Evolutionary conservation across 2,797 vertebrate species (phyloP).

Genomic region (Clamator glandarius): DNA sequence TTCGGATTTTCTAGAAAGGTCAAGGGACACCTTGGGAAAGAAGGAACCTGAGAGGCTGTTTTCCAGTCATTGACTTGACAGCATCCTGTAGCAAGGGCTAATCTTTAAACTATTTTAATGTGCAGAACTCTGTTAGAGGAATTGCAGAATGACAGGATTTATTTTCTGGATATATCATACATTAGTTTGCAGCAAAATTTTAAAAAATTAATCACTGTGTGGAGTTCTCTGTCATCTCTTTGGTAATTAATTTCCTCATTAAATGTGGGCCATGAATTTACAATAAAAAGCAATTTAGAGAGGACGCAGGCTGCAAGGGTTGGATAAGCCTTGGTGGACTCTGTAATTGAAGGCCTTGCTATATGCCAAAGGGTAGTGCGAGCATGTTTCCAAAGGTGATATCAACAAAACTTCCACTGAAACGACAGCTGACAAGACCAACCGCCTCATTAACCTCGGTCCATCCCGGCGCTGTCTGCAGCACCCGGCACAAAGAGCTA

Average conservation of each 20-base stretch:
- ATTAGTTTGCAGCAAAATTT: neutral
- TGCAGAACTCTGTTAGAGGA: neutral
- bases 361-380: neutral
- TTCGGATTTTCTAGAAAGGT: constrained; percentile 21
- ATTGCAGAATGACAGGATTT: neutral
- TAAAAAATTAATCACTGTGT: neutral
- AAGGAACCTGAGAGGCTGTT: neutral
- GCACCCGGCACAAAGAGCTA: neutral
- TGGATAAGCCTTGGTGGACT: neutral
- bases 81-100: neutral
- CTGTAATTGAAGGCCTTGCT: constrained; percentile 8
- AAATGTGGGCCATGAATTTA: constrained; percentile 34
- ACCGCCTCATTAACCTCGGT: neutral
- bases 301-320: constrained; percentile 22
- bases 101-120: neutral
- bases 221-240: neutral
- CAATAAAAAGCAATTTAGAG: constrained; percentile 20
- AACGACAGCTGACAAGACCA: constrained; percentile 20
- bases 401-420: neutral
- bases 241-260: constrained; percentile 52
- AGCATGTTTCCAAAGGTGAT: constrained; percentile 5
- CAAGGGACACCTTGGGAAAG: neutral
- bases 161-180: neutral
- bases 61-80: neutral
- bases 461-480: neutral